These are phyloP conservation scores for Podiceps cristatus DNA, from an alignment of 2,113 vertebrate genomes.

Conservation along the genomic window DNA sequence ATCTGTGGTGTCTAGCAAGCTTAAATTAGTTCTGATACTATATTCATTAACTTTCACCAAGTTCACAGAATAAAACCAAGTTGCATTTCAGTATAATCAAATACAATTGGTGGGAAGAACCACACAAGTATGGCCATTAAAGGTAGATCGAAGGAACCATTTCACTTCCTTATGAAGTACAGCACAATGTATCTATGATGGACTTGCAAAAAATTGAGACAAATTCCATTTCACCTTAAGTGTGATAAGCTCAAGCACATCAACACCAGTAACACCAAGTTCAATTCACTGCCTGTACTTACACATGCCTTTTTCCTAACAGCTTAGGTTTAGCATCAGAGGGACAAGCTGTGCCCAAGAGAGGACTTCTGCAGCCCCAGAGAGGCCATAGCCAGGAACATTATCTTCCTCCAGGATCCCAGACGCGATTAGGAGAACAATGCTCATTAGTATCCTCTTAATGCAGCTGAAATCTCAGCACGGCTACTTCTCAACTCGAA, in stretches of 20 bases:
- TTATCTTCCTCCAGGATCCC: neutral
- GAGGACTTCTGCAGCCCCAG: neutral
- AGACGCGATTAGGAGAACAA: neutral
- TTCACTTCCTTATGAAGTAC: neutral
- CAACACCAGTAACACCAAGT: neutral
- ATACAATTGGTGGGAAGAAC: neutral
- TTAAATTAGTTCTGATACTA: neutral
- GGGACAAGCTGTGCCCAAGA: neutral
- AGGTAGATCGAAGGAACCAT: neutral
- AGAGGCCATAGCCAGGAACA: neutral
- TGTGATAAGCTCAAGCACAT: neutral
- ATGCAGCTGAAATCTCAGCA: slow-evolving; percentile 24
- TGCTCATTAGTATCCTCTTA: neutral
- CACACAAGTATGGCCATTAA: neutral
- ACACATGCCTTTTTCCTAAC: neutral
- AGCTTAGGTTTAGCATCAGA: neutral
- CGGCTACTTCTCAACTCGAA: neutral
- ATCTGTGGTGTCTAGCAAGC: neutral
- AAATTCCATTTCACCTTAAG: neutral
- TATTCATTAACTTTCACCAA: neutral
- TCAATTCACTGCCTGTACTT: neutral
- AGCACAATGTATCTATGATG: neutral
- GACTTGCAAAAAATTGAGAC: neutral
- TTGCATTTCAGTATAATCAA: neutral
- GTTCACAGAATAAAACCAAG: neutral